phyloP scores from a whole-genome alignment of 2,113 vertebrate genomes.

The Macquaria ambigua region DNA sequence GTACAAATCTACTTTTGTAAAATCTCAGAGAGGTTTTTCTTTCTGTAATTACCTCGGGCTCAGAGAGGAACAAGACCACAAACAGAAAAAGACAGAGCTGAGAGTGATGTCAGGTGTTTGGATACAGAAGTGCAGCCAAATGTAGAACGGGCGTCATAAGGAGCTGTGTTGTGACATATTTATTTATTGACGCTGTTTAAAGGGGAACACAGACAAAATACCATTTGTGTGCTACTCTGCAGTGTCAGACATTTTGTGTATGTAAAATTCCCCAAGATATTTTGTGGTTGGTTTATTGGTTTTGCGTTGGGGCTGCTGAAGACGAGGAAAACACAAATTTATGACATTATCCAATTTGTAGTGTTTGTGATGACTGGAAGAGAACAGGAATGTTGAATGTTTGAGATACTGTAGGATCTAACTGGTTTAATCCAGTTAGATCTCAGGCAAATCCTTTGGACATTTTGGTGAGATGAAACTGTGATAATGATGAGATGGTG shows the following conservation, averaged over 20 bases:
- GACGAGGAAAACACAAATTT: neutral
- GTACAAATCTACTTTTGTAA: neutral
- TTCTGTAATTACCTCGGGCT: neutral
- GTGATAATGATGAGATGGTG: neutral
- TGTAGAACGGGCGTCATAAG: conserved; percentile 35
- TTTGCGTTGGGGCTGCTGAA: neutral
- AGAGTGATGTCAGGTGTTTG: conserved; percentile 46
- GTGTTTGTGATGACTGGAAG: neutral
- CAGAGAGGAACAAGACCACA: conserved; percentile 14
- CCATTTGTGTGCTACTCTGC: neutral
- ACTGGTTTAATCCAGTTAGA: neutral
- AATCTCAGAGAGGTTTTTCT: conserved; percentile 3
- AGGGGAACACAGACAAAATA: conserved; percentile 25
- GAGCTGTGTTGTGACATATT: conserved; percentile 4
- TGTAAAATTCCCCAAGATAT: conserved; percentile 13
- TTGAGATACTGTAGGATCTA: neutral
- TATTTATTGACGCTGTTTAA: conserved; percentile 29
- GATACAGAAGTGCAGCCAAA: conserved; percentile 5
- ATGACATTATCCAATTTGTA: neutral
- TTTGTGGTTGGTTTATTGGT: neutral
- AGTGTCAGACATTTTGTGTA: conserved; percentile 4
- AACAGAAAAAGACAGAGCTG: neutral
- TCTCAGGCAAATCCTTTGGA: neutral
- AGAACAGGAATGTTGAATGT: neutral
- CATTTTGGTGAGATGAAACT: too few relatives aligned